phyloP scores from a whole-genome alignment of 37 sponge, comb jelly and placozoan species.

The Ephydatia muelleri region DNA sequence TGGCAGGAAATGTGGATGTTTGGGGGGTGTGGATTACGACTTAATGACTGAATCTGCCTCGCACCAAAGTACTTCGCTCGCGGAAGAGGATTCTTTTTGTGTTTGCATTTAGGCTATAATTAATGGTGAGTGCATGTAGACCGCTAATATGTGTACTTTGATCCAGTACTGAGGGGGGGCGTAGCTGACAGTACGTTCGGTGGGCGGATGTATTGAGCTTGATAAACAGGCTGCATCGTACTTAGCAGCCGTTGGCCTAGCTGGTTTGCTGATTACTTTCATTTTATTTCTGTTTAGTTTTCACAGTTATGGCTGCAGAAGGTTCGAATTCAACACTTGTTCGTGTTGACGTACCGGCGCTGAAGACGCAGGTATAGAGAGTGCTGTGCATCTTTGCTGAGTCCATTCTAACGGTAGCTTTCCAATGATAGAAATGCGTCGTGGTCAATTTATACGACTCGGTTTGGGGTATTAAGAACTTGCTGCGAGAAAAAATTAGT shows the following conservation, averaged over 20 bases:
- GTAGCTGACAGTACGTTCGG: not conserved
- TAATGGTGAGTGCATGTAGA: not conserved
- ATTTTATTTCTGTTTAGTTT: no score
- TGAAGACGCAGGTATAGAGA: slow-evolving; percentile 3
- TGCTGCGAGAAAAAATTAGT: slow-evolving; percentile 43
- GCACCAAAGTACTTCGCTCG: not conserved
- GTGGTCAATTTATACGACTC: slow-evolving; percentile 48
- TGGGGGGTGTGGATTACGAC: not conserved
- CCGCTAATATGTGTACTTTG: not conserved
- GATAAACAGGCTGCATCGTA: not conserved
- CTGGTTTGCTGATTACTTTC: not conserved
- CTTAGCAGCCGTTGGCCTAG: not conserved
- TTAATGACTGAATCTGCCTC: not conserved
- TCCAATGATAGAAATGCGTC: slow-evolving; percentile 58
- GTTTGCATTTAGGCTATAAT: not conserved
- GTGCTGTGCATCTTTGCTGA: not conserved
- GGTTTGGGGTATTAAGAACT: slow-evolving; percentile 57
- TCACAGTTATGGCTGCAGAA: not conserved
- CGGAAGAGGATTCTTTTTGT: not conserved
- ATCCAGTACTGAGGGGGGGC: not conserved
- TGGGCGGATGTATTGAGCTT: not conserved
- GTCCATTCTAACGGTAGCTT: not conserved
- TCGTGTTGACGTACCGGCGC: slow-evolving; percentile 44
- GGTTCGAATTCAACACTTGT: not conserved
- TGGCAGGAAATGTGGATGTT: not conserved